These are phyloP conservation scores for Cantharis rustica DNA, from an alignment of 2,888 invertebrate genomes.

Conservation along the genomic window DNA sequence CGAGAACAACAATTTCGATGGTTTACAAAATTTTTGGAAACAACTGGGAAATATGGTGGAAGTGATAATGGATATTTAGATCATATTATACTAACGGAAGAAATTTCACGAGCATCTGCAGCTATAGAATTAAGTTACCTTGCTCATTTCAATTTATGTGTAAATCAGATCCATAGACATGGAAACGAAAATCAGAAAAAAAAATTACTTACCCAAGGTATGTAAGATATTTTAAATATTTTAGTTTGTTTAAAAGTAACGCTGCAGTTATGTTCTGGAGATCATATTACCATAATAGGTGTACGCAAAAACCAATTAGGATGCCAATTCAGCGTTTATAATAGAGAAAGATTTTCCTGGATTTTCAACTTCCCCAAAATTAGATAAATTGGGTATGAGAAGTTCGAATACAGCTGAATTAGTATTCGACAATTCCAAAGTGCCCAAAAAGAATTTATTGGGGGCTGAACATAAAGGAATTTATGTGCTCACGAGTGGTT, in stretches of 20 bases:
- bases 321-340: slow-evolving; percentile 88
- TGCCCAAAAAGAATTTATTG: slow-evolving; percentile 81
- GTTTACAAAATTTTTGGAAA: slow-evolving; percentile 79
- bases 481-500: slow-evolving; percentile 95
- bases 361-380: slow-evolving; percentile 84
- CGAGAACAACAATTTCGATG: slow-evolving; percentile 77
- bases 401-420: slow-evolving; percentile 96
- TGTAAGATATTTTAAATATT: slow-evolving; percentile 30
- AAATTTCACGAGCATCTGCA: slow-evolving; percentile 85
- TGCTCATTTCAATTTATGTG: slow-evolving; percentile 95
- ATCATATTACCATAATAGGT: slow-evolving; percentile 73
- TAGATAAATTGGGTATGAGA: slow-evolving; percentile 98
- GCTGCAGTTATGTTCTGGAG: slow-evolving; percentile 83
- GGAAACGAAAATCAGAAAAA: slow-evolving; percentile 91
- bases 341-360: slow-evolving; percentile 89
- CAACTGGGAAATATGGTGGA: slow-evolving; percentile 95
- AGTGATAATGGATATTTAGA: slow-evolving; percentile 89
- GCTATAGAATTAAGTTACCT: slow-evolving; percentile 91
- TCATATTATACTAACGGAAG: slow-evolving; percentile 93
- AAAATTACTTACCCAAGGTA: slow-evolving; percentile 93
- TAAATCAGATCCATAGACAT: slow-evolving; percentile 94
- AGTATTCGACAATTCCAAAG: slow-evolving; percentile 94
- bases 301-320: slow-evolving; percentile 87
- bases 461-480: slow-evolving; percentile 89
- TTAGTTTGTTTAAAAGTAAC: neutral